Base-by-base conservation (phyloP, 2,888 invertebrate species). In the Sphaerophoria rueppellii region DNA sequence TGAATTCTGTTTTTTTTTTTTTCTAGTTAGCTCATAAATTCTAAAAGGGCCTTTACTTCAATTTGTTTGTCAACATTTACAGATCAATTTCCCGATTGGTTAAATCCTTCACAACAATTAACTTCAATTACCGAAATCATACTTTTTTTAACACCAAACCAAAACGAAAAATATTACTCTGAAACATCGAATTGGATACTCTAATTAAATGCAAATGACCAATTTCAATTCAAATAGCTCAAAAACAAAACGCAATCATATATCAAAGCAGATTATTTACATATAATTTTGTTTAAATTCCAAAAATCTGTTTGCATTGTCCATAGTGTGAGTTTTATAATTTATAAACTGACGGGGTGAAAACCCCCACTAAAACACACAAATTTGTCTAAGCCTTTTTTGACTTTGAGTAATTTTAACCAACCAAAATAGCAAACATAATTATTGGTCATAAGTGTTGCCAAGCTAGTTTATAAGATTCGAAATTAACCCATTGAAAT, bases 401-500 rank as follows among this genome's bases (percentile, higher is more conserved):
- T 78, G 50, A 71, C 71, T 77, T 77, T 50, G 32, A 63, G 48
- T 50, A 57, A 58, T 55, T 55, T 40, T 48, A 70, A 77, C 70
- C 72, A 32, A 78, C 24, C 24, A 78, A 57, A 50, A 40, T 63
- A 71, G 46, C 50, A 65, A 60, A 40, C 6, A 60, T 60, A 0
- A 40, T 60, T 60, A 58, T 24, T 60, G 24, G 11, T 0, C 4
- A 16, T 0, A 0, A 40, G 40, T 5, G 58, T 60, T 60, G 12
- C 40, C 58, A 60, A 35, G 37, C 9, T 4, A n/a, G 6, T 24
- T 1, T 2, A 24, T 24, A 24, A 1, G 24, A 2, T 24, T 24
- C 24, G 24, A 24, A 24, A 24, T 24, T 24, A 24, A 24, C 24
- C 24, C 24, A 24, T 24, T 24, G 24, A 24, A 24, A 24, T 24